Conservation (phyloP, 1,140 invertebrate species). For the Bradynema listronoti region DNA sequence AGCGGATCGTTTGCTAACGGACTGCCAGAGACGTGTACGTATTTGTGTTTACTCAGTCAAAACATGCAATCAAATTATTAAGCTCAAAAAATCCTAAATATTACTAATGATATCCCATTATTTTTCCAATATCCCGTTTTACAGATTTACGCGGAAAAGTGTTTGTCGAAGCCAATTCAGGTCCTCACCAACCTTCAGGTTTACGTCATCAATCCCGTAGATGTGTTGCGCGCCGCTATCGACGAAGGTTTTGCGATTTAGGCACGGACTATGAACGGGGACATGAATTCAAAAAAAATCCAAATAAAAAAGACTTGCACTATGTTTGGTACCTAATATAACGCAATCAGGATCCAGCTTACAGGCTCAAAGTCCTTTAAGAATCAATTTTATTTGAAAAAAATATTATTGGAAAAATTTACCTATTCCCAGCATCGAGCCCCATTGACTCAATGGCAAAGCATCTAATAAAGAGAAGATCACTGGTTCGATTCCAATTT, state of each 20-base stretch:
- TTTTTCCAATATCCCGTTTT: conserved; percentile 6
- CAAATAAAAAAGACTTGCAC: too few relatives aligned
- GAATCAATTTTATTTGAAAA: too few relatives aligned
- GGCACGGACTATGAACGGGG: too few relatives aligned
- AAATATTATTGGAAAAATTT: too few relatives aligned
- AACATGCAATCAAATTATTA: too few relatives aligned
- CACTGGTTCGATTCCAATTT: conserved; percentile 6
- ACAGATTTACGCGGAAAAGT: conserved; percentile 29
- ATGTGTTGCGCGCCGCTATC: conserved; percentile 52
- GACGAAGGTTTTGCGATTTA: conserved; percentile 55
- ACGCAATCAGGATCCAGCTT: too few relatives aligned
- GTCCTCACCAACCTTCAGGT: conserved; percentile 53
- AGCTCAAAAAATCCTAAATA: conserved; percentile 4
- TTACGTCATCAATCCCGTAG: conserved; percentile 56
- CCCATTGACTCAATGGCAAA: neutral
- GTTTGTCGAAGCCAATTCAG: conserved; percentile 30
- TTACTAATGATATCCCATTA: conserved; percentile 1
- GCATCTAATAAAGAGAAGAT: neutral
- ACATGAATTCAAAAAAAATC: too few relatives aligned
- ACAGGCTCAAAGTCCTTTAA: too few relatives aligned
- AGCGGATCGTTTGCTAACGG: conserved; percentile 46
- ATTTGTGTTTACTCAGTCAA: too few relatives aligned
- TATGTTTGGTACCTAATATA: too few relatives aligned
- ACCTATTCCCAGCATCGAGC: too few relatives aligned
- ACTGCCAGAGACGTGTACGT: conserved; percentile 45